Base-by-base conservation (phyloP, 2,113 vertebrate genomes). In the Oncorhynchus keta region DNA sequence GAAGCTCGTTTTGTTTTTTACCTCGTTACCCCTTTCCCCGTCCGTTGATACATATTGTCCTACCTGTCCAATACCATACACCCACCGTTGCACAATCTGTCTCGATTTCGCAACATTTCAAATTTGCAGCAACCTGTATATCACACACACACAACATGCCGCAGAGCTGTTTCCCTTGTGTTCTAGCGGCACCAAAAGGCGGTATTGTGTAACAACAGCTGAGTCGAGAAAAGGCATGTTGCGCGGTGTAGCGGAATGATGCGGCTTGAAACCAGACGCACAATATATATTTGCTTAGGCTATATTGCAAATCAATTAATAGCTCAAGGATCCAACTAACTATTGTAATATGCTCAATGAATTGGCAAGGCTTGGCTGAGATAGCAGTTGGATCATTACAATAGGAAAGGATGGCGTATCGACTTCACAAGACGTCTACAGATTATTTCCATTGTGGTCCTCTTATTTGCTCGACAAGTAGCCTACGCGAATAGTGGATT, bases 111-210 rank as follows among this genome's bases (percentile, higher is more conserved):
- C 80, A 86, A 88, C 79, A 75, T 70, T 30, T 39, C 30, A 66
- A 81, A 87, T 81, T 82, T 89, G 84, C 86, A 70, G 79, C 85
- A 88, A 55, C 24, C 55, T 32, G 65, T 32, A 39, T n/a, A 35
- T 20, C 30, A 55, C 39, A 18, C 30, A 55, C 39, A 18, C 32
- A 16, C 6, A 45, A 45, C 39, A 65, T 45, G 48, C 13, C 68
- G 49, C 72, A 24, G 1, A 26, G 48, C 0, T 0, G 16, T 24
- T 64, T 8, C 11, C 39, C 57, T 55, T 74, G 76, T 76, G 72
- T 82, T 85, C 71, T 55, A 82, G 88, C 88, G 75, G 84, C 92
- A 83, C 81, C 83, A 5, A 76, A 48, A 82, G 92, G 86, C 39
- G 12, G 12, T 3, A 4, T 45, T 73, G 0, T 0, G 76, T n/a